Base-by-base conservation (phyloP, 2,888 invertebrate species). In the Pachydiplax longipennis region DNA sequence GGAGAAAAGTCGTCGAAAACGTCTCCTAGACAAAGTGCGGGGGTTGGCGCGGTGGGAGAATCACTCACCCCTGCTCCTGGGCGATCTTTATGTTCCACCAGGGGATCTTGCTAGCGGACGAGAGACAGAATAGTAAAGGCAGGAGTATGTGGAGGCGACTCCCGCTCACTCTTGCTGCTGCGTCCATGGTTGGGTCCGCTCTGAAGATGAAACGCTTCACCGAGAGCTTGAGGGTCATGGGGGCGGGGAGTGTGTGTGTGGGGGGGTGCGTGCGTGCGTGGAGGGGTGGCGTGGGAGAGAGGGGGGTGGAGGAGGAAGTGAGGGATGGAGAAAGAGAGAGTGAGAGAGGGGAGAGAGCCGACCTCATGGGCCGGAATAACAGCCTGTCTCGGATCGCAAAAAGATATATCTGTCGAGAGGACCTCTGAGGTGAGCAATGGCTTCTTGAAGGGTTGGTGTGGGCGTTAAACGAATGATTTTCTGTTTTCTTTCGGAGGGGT, bases 81-180 rank as follows among this genome's bases (percentile, higher is more conserved):
- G 93, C 93, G 91, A 94, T 93, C 92, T 93, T 93, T 90, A 94
- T 92, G 92, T 94, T 93, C 94, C 94, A 94, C 92, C 93, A 92
- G 12, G 94, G 94, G 35, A 94, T 93, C 91, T 92, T 92, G 82
- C 92, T 92, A 83, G 91, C 83, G 40, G 80, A 80, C 25, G 65
- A 73, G 90, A 90, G 87, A 25, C 81, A 73, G 73, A 87, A 80
- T 53, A 61, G 81, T n/a, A 91, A 53, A 48, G 81, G 48, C 80
- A 90, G 58, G 65, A 81, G 83, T 40, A 31, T 31, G 83, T 31
- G 18, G 83, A 25, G 31, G n/a, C 87, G 87, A 37, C 58, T 61
- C 12, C 61, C 40, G 61, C 61, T n/a, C 22, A n/a, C 10, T 37
- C n/a, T 37, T 87, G 87, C 87, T 61, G 61, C 87, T 61, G 61